Conservation (phyloP, 1,140 invertebrate species). For the Ceratina japonica region DNA sequence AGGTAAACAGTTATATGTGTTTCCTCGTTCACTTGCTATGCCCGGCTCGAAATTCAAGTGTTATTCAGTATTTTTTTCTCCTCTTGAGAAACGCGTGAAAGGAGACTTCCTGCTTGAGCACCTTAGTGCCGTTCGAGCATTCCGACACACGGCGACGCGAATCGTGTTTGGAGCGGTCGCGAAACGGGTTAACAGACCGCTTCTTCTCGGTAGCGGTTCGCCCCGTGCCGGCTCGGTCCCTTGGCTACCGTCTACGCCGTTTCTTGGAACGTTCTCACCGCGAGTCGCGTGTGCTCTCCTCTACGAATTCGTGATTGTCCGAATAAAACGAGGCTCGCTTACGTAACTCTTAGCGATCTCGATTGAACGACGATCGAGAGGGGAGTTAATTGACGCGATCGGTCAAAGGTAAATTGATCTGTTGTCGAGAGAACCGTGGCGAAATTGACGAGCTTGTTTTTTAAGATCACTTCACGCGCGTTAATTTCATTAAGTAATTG, state of each 20-base stretch:
- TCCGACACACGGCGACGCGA: slow-evolving; percentile 48
- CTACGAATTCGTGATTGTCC: slow-evolving; percentile 10
- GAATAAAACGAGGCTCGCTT: slow-evolving; percentile 17
- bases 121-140: background rate
- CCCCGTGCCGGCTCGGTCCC: slow-evolving; percentile 25
- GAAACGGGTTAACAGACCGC: slow-evolving; percentile 36
- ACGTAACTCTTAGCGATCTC: slow-evolving; percentile 5
- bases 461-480: background rate
- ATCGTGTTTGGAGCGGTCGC: slow-evolving; percentile 21
- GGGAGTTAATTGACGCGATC: background rate
- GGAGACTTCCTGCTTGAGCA: background rate
- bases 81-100: background rate
- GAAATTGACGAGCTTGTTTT: background rate
- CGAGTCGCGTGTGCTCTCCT: background rate
- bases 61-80: background rate
- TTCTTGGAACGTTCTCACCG: slow-evolving; percentile 47
- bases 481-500: too few species aligned
- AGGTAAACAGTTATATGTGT: background rate
- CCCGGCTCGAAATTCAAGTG: background rate
- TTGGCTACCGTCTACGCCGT: slow-evolving; percentile 37
- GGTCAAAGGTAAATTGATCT: background rate
- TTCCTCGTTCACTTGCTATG: background rate
- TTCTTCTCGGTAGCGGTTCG: slow-evolving; percentile 54
- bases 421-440: background rate
- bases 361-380: background rate